Conservation (phyloP, 2,797 vertebrate species). For the Rhincodon typus region DNA sequence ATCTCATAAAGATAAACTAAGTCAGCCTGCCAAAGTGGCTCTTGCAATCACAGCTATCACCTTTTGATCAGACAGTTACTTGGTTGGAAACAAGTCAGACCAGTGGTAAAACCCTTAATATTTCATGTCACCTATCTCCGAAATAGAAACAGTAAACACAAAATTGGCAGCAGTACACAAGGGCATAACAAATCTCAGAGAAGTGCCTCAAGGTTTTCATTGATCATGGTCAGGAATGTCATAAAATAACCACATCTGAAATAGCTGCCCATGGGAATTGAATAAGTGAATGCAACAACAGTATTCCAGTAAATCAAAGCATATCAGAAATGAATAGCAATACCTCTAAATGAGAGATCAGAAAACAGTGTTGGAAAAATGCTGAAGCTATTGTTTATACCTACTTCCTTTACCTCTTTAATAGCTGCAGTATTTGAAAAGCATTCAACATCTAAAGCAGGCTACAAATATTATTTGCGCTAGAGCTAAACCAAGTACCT, state of each 20-base stretch:
- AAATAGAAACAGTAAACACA: neutral
- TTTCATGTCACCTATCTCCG: neutral
- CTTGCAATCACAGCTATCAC: neutral
- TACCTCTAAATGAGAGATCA: neutral
- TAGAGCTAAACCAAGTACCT: neutral
- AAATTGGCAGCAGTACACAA: constrained; percentile 10
- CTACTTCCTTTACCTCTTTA: neutral
- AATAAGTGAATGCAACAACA: neutral
- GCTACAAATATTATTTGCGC: constrained; percentile 1
- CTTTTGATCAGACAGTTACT: neutral
- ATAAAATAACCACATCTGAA: neutral
- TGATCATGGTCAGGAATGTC: neutral
- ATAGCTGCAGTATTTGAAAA: neutral
- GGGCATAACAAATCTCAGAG: neutral
- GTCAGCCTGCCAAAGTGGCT: neutral
- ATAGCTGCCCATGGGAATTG: neutral
- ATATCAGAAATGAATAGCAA: neutral
- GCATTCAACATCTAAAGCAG: neutral
- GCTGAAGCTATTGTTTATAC: neutral
- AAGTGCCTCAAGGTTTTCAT: neutral
- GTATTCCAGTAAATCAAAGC: neutral
- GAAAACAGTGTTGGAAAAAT: neutral
- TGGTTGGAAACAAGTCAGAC: neutral
- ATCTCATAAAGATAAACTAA: neutral
- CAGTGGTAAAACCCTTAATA: neutral